Conservation (phyloP, 2,113 vertebrate species). For the Electrona antarctica region DNA sequence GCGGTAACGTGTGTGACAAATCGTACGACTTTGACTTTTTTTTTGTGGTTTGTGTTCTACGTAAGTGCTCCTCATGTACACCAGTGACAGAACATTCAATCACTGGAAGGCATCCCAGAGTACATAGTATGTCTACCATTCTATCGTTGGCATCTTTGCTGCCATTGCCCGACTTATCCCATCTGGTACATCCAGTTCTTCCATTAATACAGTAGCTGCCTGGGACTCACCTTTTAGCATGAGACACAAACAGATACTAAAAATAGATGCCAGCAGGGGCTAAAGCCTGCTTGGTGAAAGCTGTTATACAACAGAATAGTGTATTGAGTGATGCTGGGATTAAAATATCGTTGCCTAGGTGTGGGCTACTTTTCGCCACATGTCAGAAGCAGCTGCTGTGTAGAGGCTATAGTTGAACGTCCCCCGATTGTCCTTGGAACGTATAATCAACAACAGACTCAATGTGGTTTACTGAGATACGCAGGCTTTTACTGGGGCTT, state of each 20-base stretch:
- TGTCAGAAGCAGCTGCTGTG: slow-evolving; percentile 22
- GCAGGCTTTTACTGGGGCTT: too few relatives aligned
- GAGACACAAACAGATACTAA: slow-evolving; percentile 30
- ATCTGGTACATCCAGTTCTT: neutral
- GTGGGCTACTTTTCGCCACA: slow-evolving; percentile 7
- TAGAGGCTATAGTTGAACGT: slow-evolving; percentile 36
- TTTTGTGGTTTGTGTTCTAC: neutral
- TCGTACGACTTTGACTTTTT: too few relatives aligned
- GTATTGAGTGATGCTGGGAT: slow-evolving; percentile 26
- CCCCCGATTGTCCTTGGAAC: slow-evolving; percentile 35
- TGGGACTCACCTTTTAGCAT: slow-evolving; percentile 33
- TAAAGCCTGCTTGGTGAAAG: slow-evolving; percentile 43
- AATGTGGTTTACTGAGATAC: too few relatives aligned
- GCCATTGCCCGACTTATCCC: too few relatives aligned
- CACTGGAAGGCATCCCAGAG: neutral
- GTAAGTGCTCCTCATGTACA: neutral
- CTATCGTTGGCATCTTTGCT: too few relatives aligned
- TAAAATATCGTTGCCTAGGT: slow-evolving; percentile 12
- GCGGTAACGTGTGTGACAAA: too few relatives aligned
- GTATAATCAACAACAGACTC: too few relatives aligned
- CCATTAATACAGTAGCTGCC: neutral
- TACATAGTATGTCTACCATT: too few relatives aligned
- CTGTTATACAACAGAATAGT: slow-evolving; percentile 29
- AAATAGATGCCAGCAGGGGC: slow-evolving; percentile 43
- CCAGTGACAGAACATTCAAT: neutral